Evolutionary conservation across 2,888 invertebrate species (phyloP).

Genomic region (Philhelius pedissequus): DNA sequence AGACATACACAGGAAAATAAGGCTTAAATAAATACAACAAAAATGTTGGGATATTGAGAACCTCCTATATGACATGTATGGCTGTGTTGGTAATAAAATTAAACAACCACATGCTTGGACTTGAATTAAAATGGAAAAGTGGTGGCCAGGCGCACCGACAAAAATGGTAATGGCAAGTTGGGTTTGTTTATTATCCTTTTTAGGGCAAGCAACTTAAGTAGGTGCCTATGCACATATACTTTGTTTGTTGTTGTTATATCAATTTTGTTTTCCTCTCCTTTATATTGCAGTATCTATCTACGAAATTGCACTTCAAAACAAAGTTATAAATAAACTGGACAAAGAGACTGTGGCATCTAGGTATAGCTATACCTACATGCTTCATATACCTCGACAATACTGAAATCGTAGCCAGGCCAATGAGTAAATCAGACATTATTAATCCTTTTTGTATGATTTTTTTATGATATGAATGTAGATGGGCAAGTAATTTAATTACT

Average conservation of each 20-base stretch:
- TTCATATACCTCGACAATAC: too few relatives aligned
- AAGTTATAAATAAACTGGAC: conserved; percentile 49
- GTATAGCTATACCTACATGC: background rate
- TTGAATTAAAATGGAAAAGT: background rate
- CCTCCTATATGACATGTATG: background rate
- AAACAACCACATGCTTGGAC: conserved; percentile 10
- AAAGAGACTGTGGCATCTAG: background rate
- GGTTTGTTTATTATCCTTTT: conserved; percentile 66
- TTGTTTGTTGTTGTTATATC: conserved; percentile 15
- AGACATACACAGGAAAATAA: background rate
- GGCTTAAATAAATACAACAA: background rate
- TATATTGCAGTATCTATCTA: conserved; percentile 1
- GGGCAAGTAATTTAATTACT: background rate
- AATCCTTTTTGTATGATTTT: conserved; percentile 7
- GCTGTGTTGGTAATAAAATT: background rate
- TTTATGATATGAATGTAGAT: conserved; percentile 2
- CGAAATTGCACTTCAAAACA: conserved; percentile 44
- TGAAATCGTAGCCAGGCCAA: background rate
- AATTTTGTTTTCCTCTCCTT: conserved; percentile 35
- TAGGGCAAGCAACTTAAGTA: conserved; percentile 56
- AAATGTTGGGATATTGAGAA: background rate
- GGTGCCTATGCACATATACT: background rate
- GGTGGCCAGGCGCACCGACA: background rate
- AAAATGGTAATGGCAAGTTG: conserved; percentile 1
- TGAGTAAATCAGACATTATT: conserved; percentile 17